phyloP scores from a whole-genome alignment of 2,797 vertebrate genomes.

The Tenualosa ilisha region DNA sequence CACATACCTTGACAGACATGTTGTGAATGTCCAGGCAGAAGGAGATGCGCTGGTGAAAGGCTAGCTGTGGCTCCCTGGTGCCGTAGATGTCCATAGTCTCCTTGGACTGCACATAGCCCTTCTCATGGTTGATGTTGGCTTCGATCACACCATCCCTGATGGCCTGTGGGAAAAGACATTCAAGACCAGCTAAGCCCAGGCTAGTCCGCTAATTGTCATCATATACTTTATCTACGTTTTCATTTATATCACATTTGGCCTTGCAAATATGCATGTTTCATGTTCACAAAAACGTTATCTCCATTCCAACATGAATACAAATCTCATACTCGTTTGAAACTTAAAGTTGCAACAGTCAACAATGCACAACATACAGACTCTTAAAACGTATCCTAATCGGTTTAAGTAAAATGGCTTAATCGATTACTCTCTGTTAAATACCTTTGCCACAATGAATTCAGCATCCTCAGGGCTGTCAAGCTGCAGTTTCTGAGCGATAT shows the following conservation, averaged over 20 bases:
- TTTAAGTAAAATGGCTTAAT: too few relatives aligned
- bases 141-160: slow-evolving; percentile 97
- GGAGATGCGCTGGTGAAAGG: slow-evolving; percentile 96
- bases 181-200: not conserved
- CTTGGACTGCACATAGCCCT: slow-evolving; percentile 96
- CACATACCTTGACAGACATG: slow-evolving; percentile 95
- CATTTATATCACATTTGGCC: not conserved
- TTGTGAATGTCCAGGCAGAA: slow-evolving; percentile 99
- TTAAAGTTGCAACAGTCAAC: not conserved
- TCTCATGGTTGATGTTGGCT: slow-evolving; percentile 98
- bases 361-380: too few relatives aligned
- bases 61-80: slow-evolving; percentile 93
- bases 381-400: too few relatives aligned
- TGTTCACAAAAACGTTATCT: not conserved
- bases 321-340: too few relatives aligned
- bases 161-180: slow-evolving; percentile 70
- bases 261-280: not conserved
- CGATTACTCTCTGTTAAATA: slow-evolving; percentile 50
- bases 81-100: slow-evolving; percentile 97
- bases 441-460: slow-evolving; percentile 97
- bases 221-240: not conserved
- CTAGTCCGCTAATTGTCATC: not conserved
- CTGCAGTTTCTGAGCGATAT: slow-evolving; percentile 96
- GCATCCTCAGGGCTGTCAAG: slow-evolving; percentile 95
- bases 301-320: not conserved